These are phyloP conservation scores for Willisornis vidua DNA, from an alignment of 2,113 vertebrate genomes.

Conservation along the genomic window DNA sequence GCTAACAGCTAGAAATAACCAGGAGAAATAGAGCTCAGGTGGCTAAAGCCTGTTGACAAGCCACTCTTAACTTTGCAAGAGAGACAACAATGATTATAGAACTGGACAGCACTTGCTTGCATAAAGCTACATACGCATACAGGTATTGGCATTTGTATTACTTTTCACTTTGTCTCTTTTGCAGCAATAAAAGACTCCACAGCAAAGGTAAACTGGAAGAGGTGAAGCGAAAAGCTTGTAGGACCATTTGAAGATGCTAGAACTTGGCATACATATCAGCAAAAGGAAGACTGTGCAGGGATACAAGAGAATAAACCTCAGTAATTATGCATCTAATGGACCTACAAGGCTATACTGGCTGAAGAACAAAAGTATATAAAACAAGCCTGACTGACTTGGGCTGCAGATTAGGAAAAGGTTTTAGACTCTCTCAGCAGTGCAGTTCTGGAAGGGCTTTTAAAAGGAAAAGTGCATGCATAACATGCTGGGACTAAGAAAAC, in stretches of 20 bases:
- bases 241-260: not conserved
- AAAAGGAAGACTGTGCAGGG: not conserved
- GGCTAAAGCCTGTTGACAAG: not conserved
- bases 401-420: not conserved
- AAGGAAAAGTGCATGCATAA: not conserved
- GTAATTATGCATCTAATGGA: constrained; percentile 10
- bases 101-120: not conserved
- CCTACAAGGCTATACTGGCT: not conserved
- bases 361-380: constrained; percentile 25
- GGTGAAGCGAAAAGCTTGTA: not conserved
- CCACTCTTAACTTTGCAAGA: not conserved
- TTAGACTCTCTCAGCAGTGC: not conserved
- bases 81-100: not conserved
- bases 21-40: not conserved
- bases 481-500: not conserved
- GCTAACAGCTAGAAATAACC: not conserved
- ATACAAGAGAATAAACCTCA: constrained; percentile 9
- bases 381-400: not conserved
- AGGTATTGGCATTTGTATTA: not conserved
- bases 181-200: not conserved
- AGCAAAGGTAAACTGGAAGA: not conserved
- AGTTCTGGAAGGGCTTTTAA: not conserved
- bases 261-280: not conserved
- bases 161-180: not conserved
- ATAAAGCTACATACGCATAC: not conserved